Conservation (phyloP, 2,797 vertebrate species). For the Sphenopsis melanotis region DNA sequence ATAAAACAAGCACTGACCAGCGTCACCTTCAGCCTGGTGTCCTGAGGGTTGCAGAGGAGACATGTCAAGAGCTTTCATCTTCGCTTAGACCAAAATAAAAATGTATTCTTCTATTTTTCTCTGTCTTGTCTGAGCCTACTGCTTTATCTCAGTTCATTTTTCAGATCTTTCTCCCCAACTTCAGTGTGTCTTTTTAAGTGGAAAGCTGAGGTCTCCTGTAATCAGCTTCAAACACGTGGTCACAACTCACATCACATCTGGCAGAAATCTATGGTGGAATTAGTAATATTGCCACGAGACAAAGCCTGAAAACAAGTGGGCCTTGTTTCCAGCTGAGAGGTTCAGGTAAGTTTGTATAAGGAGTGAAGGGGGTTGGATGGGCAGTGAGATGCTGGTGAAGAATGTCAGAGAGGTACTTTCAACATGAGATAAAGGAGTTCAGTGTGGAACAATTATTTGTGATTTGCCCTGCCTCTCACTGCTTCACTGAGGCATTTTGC, state of each 20-base stretch:
- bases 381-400: background rate
- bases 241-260: background rate
- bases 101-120: background rate
- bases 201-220: background rate
- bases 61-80: accelerated
- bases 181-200: background rate
- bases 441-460: background rate
- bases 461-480: background rate
- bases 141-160: background rate
- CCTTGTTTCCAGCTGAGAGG: background rate
- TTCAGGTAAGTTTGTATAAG: background rate
- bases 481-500: background rate
- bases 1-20: background rate
- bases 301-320: background rate
- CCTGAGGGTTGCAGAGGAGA: background rate
- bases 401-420: background rate
- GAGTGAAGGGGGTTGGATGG: background rate
- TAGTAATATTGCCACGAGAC: background rate
- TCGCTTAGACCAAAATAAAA: background rate
- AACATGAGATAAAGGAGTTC: background rate
- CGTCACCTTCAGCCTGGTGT: background rate
- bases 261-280: background rate
- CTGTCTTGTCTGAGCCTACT: background rate
- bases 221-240: background rate
- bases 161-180: background rate